Conservation (phyloP, 2,888 invertebrate species). For the Argynnis bischoffii region DNA sequence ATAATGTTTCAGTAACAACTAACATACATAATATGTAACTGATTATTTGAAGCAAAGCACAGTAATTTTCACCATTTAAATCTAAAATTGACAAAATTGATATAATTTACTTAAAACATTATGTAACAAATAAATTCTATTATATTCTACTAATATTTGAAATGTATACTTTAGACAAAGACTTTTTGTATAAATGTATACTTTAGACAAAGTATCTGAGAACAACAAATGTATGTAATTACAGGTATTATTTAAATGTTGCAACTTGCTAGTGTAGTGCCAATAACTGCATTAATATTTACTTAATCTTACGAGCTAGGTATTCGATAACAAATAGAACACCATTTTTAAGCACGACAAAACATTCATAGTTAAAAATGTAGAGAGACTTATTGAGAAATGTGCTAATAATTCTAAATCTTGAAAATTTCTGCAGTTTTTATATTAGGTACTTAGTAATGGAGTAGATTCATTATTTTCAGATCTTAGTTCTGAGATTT, state of each 20-base stretch:
- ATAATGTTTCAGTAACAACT: conserved; percentile 33
- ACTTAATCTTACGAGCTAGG: conserved; percentile 80
- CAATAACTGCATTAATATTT: conserved; percentile 81
- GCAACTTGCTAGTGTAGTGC: conserved; percentile 68
- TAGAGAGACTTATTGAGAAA: conserved; percentile 83
- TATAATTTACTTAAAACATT: conserved; percentile 77
- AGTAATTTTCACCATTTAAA: conserved; percentile 69
- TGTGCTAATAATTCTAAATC: conserved; percentile 82
- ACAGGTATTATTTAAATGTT: conserved; percentile 4
- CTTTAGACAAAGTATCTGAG: conserved; percentile 6
- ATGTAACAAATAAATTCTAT: conserved; percentile 57
- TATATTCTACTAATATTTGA: conserved; percentile 53
- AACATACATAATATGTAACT: conserved; percentile 36
- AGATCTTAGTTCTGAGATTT: conserved; percentile 73
- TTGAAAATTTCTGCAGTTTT: conserved; percentile 68
- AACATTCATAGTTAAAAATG: conserved; percentile 83
- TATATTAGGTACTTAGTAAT: conserved; percentile 52
- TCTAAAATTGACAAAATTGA: conserved; percentile 82
- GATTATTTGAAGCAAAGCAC: conserved; percentile 56
- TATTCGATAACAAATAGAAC: conserved; percentile 84
- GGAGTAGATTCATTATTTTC: conserved; percentile 69
- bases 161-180: conserved; percentile 43
- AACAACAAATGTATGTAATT: background rate
- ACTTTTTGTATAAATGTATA: conserved; percentile 6
- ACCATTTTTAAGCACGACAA: conserved; percentile 83